phyloP scores from a whole-genome alignment of 2,113 vertebrate genomes.

The Pseudorhombus dupliciocellatus region DNA sequence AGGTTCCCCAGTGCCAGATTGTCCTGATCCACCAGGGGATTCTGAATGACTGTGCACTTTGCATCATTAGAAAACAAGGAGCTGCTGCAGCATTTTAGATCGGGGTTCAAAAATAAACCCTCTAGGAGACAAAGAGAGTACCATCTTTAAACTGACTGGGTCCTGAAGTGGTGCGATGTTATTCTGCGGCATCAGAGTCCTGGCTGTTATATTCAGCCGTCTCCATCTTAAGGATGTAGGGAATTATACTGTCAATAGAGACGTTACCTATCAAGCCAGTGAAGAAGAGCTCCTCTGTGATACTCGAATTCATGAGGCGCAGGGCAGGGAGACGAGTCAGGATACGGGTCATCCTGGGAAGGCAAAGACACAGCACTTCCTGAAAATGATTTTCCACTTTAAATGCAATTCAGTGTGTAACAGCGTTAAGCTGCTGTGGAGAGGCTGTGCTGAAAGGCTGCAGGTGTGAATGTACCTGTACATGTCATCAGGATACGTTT shows the following conservation, averaged over 20 bases:
- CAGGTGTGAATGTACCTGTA: slow-evolving; percentile 85
- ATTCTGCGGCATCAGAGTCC: slow-evolving; percentile 86
- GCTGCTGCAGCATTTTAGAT: slow-evolving; percentile 22
- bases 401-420: no score
- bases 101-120: slow-evolving; percentile 23
- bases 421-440: background rate
- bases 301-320: slow-evolving; percentile 95
- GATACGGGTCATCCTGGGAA: slow-evolving; percentile 91
- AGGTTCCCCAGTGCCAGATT: slow-evolving; percentile 21
- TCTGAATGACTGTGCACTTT: slow-evolving; percentile 33
- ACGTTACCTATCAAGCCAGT: slow-evolving; percentile 98
- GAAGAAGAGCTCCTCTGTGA: slow-evolving; percentile 99
- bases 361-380: slow-evolving; percentile 23
- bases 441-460: background rate
- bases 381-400: background rate
- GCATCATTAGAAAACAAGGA: slow-evolving; percentile 22
- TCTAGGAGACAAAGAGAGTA: slow-evolving; percentile 19
- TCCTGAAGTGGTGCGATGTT: slow-evolving; percentile 41
- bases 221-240: slow-evolving; percentile 99
- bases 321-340: slow-evolving; percentile 95
- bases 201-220: slow-evolving; percentile 97
- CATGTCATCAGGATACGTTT: slow-evolving; percentile 95
- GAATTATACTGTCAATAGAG: slow-evolving; percentile 99
- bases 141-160: slow-evolving; percentile 21
- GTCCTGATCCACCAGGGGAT: slow-evolving; percentile 17